Conservation (phyloP, 2,797 vertebrate genomes). For the Danio albolineatus region DNA sequence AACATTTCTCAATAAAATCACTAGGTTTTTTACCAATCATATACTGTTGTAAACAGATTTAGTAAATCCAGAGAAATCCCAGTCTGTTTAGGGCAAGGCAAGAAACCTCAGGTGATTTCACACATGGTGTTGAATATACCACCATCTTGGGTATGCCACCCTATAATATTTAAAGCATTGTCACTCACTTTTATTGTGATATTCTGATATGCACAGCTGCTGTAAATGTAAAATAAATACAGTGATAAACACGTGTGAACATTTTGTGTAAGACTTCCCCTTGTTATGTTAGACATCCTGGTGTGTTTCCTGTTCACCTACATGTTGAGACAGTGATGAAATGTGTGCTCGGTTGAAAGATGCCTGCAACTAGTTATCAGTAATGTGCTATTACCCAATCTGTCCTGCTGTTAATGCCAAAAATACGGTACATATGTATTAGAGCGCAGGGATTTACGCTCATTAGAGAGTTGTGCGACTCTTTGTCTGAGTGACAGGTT, state of each 20-base stretch:
- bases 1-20: too few relatives aligned
- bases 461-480: conserved; percentile 51
- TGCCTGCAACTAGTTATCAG: conserved; percentile 40
- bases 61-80: too few relatives aligned
- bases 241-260: neutral
- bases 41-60: too few relatives aligned
- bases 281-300: neutral
- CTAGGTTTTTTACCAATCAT: too few relatives aligned
- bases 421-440: conserved; percentile 59
- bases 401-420: conserved; percentile 65
- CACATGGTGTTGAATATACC: neutral
- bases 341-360: conserved; percentile 55
- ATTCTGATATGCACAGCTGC: neutral
- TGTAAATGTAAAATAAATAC: neutral
- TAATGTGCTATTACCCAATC: conserved; percentile 12
- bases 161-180: neutral
- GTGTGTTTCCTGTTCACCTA: conserved; percentile 5
- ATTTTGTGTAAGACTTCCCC: too few relatives aligned
- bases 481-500: conserved; percentile 66
- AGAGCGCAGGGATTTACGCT: conserved; percentile 45
- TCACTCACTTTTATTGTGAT: neutral
- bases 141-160: neutral
- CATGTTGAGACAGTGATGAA: conserved; percentile 57
- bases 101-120: too few relatives aligned
- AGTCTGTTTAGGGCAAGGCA: too few relatives aligned